Evolutionary conservation across 2,888 invertebrate genomes (phyloP).

Genomic region (Cacoxenus indagator): DNA sequence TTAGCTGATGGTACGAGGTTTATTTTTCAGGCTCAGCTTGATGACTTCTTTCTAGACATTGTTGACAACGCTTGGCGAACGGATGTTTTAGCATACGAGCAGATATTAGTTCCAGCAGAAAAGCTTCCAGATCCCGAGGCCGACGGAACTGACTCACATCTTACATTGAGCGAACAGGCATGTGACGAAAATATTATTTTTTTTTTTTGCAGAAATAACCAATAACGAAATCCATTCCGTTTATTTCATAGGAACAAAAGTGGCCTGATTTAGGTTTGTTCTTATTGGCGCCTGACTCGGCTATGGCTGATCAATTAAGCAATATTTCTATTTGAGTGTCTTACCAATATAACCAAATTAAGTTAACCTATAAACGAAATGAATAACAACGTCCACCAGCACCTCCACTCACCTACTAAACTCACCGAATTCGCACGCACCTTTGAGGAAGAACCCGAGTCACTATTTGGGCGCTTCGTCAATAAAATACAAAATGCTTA

Average conservation of each 20-base stretch:
- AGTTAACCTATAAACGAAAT: conserved; percentile 26
- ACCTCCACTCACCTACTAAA: conserved; percentile 77
- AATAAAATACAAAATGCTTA: conserved; percentile 71
- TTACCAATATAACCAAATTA: conserved; percentile 37
- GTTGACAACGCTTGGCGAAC: conserved; percentile 88
- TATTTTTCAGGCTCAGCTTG: conserved; percentile 62
- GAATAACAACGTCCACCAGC: conserved; percentile 72
- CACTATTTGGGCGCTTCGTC: conserved; percentile 69
- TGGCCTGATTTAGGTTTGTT: conserved; percentile 76
- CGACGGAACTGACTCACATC: conserved; percentile 90
- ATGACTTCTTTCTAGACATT: conserved; percentile 70
- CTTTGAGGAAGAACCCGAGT: conserved; percentile 70
- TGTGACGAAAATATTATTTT: conserved; percentile 59
- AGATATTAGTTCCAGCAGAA: conserved; percentile 85
- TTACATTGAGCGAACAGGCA: conserved; percentile 90
- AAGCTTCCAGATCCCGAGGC: conserved; percentile 94
- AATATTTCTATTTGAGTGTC: conserved; percentile 66
- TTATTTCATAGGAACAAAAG: conserved; percentile 74
- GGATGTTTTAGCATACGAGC: conserved; percentile 86
- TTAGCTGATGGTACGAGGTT: no score
- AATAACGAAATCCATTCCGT: neutral
- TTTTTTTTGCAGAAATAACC: neutral
- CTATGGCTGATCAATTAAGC: conserved; percentile 68
- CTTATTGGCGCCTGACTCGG: conserved; percentile 68
- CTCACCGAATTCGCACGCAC: conserved; percentile 82